Conservation (phyloP, 2,888 invertebrate genomes). For the Drosophila setosimentum region DNA sequence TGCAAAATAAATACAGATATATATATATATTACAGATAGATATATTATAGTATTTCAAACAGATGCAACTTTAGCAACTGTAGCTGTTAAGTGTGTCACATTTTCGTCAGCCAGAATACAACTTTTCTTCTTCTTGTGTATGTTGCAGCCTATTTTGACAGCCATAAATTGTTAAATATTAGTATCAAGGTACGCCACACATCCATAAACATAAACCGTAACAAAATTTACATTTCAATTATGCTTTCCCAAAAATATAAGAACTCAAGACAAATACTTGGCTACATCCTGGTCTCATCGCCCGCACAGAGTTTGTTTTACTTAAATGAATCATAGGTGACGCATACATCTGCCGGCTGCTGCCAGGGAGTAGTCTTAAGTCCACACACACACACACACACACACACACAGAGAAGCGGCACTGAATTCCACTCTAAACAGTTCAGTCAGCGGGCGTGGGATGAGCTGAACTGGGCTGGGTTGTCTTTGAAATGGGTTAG, state of each 20-base stretch:
- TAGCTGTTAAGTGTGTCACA: not conserved
- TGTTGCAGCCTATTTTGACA: constrained; percentile 12
- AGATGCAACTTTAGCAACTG: not conserved
- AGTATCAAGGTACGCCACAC: constrained; percentile 50
- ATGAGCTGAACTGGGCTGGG: not conserved
- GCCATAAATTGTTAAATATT: constrained; percentile 64
- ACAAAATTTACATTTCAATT: constrained; percentile 76
- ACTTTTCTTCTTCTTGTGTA: not conserved
- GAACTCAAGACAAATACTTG: constrained; percentile 35
- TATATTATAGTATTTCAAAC: not conserved
- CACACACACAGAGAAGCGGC: constrained; percentile 8
- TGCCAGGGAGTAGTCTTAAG: constrained; percentile 20
- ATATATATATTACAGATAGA: not conserved
- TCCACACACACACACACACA: not conserved
- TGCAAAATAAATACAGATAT: not conserved
- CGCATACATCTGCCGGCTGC: constrained; percentile 34
- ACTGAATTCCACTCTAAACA: constrained; percentile 3
- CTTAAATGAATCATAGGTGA: constrained; percentile 52
- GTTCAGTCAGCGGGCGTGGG: constrained; percentile 25
- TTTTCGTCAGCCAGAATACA: not conserved
- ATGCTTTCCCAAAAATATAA: constrained; percentile 53
- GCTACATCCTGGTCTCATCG: constrained; percentile 1
- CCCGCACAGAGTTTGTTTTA: not conserved
- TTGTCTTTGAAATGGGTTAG: not conserved
- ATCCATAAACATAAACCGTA: constrained; percentile 49